Conservation (phyloP, 1,140 invertebrate genomes). For the Cherax quadricarinatus region DNA sequence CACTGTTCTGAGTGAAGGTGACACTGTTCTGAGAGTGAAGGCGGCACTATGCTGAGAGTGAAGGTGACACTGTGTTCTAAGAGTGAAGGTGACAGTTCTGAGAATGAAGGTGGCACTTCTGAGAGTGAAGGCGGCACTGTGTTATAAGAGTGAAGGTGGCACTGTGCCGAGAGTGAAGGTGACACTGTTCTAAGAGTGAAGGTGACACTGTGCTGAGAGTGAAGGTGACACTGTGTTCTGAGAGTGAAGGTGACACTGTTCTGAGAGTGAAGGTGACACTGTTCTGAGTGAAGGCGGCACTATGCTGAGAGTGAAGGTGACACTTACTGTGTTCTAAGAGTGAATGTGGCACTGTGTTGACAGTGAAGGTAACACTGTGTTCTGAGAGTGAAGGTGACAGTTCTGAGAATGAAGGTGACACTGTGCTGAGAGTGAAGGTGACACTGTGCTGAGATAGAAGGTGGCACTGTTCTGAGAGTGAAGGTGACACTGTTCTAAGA, state of each 20-base stretch:
- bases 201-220: not conserved
- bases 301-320: constrained; percentile 96
- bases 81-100: no score
- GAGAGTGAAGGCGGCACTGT: constrained; percentile 85
- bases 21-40: constrained; percentile 90
- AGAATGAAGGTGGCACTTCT: constrained; percentile 88
- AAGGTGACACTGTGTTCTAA: no score
- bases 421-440: no score
- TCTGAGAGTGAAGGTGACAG: no score
- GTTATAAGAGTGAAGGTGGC: constrained; percentile 99
- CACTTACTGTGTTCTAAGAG: constrained; percentile 76
- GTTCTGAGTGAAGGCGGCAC: constrained; percentile 1
- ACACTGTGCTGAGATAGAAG: constrained; percentile 84
- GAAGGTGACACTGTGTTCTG: constrained; percentile 94
- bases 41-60: constrained; percentile 97
- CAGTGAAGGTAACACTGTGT: no score
- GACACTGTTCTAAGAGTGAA: constrained; percentile 2
- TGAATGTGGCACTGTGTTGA: not conserved
- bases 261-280: not conserved
- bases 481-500: constrained; percentile 86
- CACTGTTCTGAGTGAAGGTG: not conserved
- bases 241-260: constrained; percentile 95
- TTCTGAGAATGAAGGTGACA: no score
- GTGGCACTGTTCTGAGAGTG: constrained; percentile 93
- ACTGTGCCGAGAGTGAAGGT: constrained; percentile 8